Percentiles rank a stretch among this genome's conserved stretches.
phyloP scores from a whole-genome alignment of 2,797 vertebrate genomes.

The Enteromius trimaculatus region DNA sequence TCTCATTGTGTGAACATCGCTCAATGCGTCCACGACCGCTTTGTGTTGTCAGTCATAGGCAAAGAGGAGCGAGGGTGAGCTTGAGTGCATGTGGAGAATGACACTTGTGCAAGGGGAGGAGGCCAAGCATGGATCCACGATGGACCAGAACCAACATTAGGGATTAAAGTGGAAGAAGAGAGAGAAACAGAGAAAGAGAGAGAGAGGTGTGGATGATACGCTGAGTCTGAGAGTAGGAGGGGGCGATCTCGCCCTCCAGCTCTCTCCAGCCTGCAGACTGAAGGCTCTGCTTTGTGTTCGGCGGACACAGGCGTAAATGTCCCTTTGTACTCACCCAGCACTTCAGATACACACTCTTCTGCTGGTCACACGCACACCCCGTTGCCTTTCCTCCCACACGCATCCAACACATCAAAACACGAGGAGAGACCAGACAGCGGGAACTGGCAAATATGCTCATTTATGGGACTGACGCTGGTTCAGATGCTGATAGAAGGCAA shows the following conservation, averaged over 20 bases:
- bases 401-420: conserved; percentile 36
- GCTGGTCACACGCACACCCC: conserved; percentile 26
- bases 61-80: background rate
- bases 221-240: conserved; percentile 27
- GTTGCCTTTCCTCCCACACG: conserved; percentile 14
- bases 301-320: conserved; percentile 50
- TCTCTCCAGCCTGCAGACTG: conserved; percentile 54
- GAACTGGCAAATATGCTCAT: conserved; percentile 18
- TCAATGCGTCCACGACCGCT: conserved; percentile 1
- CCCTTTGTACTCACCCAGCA: conserved; percentile 32
- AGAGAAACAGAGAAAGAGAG: background rate
- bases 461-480: background rate
- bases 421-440: conserved; percentile 23
- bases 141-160: conserved; percentile 55
- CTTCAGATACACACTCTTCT: conserved; percentile 11
- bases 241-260: conserved; percentile 46
- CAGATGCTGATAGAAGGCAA: background rate
- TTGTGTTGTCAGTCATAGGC: background rate
- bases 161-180: conserved; percentile 50
- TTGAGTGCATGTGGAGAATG: conserved; percentile 9
- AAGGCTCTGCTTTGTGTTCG: conserved; percentile 59
- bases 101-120: background rate
- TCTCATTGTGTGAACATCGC: background rate
- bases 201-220: conserved; percentile 15
- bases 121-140: conserved; percentile 36